Evolutionary conservation across 2,113 vertebrate genomes (phyloP), one percentile per base, ranked within the genome.

Genomic region (Oplegnathus fasciatus): DNA sequence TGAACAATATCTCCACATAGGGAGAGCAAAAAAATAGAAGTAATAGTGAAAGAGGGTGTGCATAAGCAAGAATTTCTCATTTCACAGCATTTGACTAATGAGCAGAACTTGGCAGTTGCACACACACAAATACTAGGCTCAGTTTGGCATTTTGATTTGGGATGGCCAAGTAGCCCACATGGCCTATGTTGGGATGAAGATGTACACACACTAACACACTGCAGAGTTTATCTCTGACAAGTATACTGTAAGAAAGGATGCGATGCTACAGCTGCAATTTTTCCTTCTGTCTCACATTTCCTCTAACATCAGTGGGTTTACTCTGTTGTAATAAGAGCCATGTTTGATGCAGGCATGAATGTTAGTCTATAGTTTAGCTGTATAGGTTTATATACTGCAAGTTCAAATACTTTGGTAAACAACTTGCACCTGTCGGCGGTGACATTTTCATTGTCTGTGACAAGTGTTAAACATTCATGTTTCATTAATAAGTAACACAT

Each of bases 1-100:
- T 79, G 71, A 89, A 88, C 79, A 73, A 86, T 42, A 64, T 86
- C 84, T 84, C 67, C 74, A 74, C 42, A 68, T n/a, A 80, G 57
- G 77, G 40, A 60, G 83, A 65, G 82, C 64, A 20, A 73, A 79
- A n/a, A 89, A 76, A 86, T 76, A 83, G 48, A 79, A 78, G 46
- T 61, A 50, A 57, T 50, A 37, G 68, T 62, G 58, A 60, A 46
- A 64, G 80, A 82, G 42, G n/a, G 32, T 54, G 60, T 32, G 83
- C 54, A 64, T 69, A 76, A 76, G 76, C 57, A 37, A 78, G 20
- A 84, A 80, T 61, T 62, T 78, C 52, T 71, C 50, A 69, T 75
- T 87, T 82, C 71, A 68, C 57, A 86, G 75, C 50, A 66, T 78
- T 85, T 83, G 71, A 88, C 83, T 55, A 73, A 86, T 76, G 30